These are phyloP conservation scores for Pristiophorus japonicus DNA, from an alignment of 2,113 vertebrate genomes.

Conservation along the genomic window DNA sequence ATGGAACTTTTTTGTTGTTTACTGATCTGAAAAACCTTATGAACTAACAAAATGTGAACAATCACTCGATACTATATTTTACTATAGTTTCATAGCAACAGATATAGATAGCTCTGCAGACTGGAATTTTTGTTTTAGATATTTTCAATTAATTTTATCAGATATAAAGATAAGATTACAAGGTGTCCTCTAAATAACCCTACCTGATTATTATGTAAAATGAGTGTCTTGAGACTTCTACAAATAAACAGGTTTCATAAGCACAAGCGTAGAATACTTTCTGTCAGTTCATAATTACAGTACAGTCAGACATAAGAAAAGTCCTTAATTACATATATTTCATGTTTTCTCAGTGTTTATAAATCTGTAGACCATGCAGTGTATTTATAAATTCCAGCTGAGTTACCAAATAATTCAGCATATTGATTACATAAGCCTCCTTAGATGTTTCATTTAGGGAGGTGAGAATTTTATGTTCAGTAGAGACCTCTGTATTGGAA, in stretches of 20 bases:
- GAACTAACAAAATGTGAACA: neutral
- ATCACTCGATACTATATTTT: neutral
- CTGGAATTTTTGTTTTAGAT: conserved; percentile 1
- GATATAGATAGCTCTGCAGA: neutral
- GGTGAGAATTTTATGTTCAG: neutral
- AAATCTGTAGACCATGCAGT: neutral
- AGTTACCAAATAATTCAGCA: conserved; percentile 2
- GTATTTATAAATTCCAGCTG: neutral
- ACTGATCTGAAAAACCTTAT: neutral
- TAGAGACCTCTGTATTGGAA: neutral
- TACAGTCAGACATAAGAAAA: neutral
- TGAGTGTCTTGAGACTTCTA: neutral
- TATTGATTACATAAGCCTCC: neutral
- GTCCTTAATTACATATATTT: conserved; percentile 29
- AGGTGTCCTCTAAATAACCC: conserved; percentile 29
- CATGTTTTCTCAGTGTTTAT: neutral
- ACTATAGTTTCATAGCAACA: neutral
- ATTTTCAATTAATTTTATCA: neutral
- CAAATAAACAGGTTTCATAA: neutral
- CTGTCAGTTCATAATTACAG: conserved; percentile 24
- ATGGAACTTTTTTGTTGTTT: neutral
- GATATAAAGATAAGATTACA: neutral
- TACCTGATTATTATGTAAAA: neutral
- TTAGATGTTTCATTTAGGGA: neutral
- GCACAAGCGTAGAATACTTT: neutral